Conservation (phyloP, 2,113 vertebrate species). For the Catharus bicknelli region DNA sequence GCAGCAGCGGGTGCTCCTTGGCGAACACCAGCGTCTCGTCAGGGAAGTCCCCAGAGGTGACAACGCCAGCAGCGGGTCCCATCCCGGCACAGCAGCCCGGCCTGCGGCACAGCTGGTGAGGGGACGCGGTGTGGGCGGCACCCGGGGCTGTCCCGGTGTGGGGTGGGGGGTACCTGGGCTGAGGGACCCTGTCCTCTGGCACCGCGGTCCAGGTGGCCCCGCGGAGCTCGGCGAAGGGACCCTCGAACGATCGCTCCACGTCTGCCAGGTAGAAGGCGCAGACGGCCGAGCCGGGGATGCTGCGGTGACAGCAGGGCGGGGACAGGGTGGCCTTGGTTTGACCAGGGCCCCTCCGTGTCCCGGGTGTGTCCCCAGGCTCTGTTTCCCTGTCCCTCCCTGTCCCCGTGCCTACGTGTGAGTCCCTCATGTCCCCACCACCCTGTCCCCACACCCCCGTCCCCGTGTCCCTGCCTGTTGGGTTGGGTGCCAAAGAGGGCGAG, state of each 20-base stretch:
- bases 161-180: conserved; percentile 77
- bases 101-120: conserved; percentile 44
- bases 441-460: rapidly evolving
- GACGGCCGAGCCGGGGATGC: conserved; percentile 93
- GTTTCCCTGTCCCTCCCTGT: not conserved
- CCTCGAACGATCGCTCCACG: conserved; percentile 87
- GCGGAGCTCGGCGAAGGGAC: conserved; percentile 91
- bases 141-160: rapidly evolving
- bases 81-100: conserved; percentile 89
- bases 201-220: conserved; percentile 87
- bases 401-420: not conserved
- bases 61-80: conserved; percentile 74
- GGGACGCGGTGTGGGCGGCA: rapidly evolving
- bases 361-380: not conserved
- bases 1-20: conserved; percentile 93
- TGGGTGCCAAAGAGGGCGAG: conserved; percentile 93
- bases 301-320: not conserved
- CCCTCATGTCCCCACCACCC: too few relatives aligned
- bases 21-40: conserved; percentile 91
- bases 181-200: conserved; percentile 89
- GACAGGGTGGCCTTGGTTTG: not conserved
- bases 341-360: rapidly evolving
- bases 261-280: conserved; percentile 97
- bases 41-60: conserved; percentile 85
- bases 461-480: conserved; percentile 83